Percentiles rank a stretch among this genome's conserved stretches.
Evolutionary conservation across 2,888 invertebrate species (phyloP).

Genomic region (Mechanitis mazaeus): DNA sequence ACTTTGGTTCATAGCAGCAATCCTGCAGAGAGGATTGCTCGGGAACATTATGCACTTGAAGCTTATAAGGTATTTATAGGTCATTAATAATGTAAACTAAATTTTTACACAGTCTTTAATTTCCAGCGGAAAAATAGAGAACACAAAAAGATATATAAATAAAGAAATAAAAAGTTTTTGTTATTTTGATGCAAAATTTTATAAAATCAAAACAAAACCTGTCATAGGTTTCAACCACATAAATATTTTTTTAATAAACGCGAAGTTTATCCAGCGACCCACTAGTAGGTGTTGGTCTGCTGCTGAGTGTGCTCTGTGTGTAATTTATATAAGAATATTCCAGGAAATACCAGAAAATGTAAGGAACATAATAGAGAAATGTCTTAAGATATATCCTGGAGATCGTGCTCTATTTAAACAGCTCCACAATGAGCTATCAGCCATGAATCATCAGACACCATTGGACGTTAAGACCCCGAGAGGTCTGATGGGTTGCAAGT

Average conservation of each 20-base stretch:
- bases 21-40: constrained; percentile 81
- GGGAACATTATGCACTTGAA: constrained; percentile 85
- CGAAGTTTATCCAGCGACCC: too few relatives aligned
- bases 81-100: too few relatives aligned
- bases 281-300: too few relatives aligned
- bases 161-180: too few relatives aligned
- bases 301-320: too few relatives aligned
- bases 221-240: too few relatives aligned
- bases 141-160: too few relatives aligned
- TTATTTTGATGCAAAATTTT: too few relatives aligned
- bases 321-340: constrained; percentile 26
- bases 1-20: constrained; percentile 79
- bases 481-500: constrained; percentile 70
- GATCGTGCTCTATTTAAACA: constrained; percentile 74
- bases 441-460: constrained; percentile 55
- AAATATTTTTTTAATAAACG: too few relatives aligned
- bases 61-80: constrained; percentile 73
- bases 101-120: too few relatives aligned
- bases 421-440: constrained; percentile 67
- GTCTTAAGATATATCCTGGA: constrained; percentile 81
- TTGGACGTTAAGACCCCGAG: constrained; percentile 63
- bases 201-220: too few relatives aligned
- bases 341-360: constrained; percentile 78
- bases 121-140: too few relatives aligned
- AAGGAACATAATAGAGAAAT: constrained; percentile 80